Evolutionary conservation across 1,140 invertebrate species (phyloP).

Genomic region (Aphelenchoides avenae): DNA sequence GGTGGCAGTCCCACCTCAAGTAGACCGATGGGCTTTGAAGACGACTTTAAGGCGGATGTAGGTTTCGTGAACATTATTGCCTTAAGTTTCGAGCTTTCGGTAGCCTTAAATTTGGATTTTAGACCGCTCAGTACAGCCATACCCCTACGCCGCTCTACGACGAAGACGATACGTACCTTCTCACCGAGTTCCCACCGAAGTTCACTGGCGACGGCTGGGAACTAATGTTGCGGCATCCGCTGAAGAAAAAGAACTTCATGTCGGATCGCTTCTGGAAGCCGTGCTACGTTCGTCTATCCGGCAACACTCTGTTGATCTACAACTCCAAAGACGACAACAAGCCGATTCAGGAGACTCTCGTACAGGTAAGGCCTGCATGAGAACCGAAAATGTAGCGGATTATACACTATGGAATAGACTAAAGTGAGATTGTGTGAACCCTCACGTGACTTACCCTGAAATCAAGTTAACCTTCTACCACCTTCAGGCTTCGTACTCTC

Average conservation of each 20-base stretch:
- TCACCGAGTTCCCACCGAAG: slow-evolving; percentile 77
- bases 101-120: neutral
- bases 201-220: slow-evolving; percentile 86
- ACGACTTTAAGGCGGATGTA: slow-evolving; percentile 52
- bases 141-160: slow-evolving; percentile 74
- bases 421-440: too few relatives aligned
- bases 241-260: slow-evolving; percentile 89
- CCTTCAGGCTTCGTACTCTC: slow-evolving; percentile 54
- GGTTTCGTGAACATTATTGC: neutral
- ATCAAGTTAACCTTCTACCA: neutral
- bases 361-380: slow-evolving; percentile 36
- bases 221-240: slow-evolving; percentile 72
- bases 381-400: too few relatives aligned
- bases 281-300: slow-evolving; percentile 78
- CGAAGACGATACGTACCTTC: slow-evolving; percentile 82
- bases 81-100: slow-evolving; percentile 4
- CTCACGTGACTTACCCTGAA: too few relatives aligned
- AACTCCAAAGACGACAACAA: slow-evolving; percentile 80
- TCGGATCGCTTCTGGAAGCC: slow-evolving; percentile 95
- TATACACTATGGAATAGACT: too few relatives aligned
- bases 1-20: slow-evolving; percentile 49
- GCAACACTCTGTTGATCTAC: slow-evolving; percentile 78
- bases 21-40: slow-evolving; percentile 54
- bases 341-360: slow-evolving; percentile 70
- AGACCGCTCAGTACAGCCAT: slow-evolving; percentile 12